Base-by-base conservation (phyloP, 2,113 vertebrate genomes). In the Megatriorchis doriae region DNA sequence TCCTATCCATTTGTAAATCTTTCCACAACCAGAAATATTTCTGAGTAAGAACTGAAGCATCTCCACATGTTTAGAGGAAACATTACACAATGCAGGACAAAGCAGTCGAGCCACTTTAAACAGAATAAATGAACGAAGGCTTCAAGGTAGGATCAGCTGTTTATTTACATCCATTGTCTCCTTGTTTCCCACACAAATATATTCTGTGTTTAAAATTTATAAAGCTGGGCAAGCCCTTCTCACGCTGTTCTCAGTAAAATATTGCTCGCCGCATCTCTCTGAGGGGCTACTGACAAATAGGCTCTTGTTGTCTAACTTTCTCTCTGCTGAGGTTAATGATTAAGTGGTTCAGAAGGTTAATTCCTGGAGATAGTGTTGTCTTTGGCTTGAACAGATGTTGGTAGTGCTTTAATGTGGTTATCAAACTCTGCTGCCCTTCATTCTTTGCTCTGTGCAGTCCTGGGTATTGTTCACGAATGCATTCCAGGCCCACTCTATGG, bases 351-450 rank as follows among this genome's bases (percentile, higher is more conserved):
- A 98, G 98, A 97, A 98, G 98, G 98, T 99, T 99, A 99, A 99
- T 99, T 99, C 98, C 98, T 98, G 96, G 97, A 98, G 98, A 98
- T 99, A 98, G 98, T 98, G 98, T 98, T 99, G 99, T 99, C 99
- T 99, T 98, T 98, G 97, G 98, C 98, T 97, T 96, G 98, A 99
- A 99, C 99, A 99, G 99, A 99, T 99, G 99, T 99, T 99, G 98
- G 98, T 98, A 97, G 98, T 98, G 98, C 98, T 99, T 99, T 99
- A 99, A 99, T 99, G 99, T 98, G 98, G 99, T 99, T 99, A 99
- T 99, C 99, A 99, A 99, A 99, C 98, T 98, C 97, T 90, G 98
- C 98, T 99, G 99, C 98, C 99, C 98, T 99, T 99, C 98, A 98
- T 98, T 98, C 98, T 98, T 98, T 96, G 93, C 98, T 98, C 98